phyloP scores from a whole-genome alignment of 2,888 invertebrate genomes.

The Pollenia angustigena region DNA sequence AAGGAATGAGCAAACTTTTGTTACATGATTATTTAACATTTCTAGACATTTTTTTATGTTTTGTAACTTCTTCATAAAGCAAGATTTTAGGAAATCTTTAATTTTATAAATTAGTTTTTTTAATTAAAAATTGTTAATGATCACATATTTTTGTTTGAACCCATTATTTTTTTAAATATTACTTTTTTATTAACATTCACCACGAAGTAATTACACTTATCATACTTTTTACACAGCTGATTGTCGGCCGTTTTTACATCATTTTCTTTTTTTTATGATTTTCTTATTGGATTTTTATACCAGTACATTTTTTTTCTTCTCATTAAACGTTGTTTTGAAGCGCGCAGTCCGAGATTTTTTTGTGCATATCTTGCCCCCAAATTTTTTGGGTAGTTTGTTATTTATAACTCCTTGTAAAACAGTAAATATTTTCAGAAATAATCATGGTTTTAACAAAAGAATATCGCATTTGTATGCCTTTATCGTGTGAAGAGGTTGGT shows the following conservation, averaged over 20 bases:
- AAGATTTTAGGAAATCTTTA: too few species aligned
- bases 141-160: too few species aligned
- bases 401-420: constrained; percentile 22
- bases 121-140: too few species aligned
- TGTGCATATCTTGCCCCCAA: constrained; percentile 8
- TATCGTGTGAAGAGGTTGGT: constrained; percentile 94
- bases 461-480: constrained; percentile 96
- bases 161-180: too few species aligned
- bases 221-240: constrained; percentile 21
- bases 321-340: constrained; percentile 1
- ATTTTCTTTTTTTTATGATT: background rate
- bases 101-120: too few species aligned
- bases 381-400: constrained; percentile 39
- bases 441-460: constrained; percentile 94
- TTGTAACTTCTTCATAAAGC: too few species aligned
- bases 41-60: too few species aligned
- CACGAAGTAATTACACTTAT: background rate
- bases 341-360: background rate
- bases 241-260: background rate
- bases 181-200: background rate
- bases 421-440: constrained; percentile 12
- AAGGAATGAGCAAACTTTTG: too few species aligned
- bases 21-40: too few species aligned
- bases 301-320: constrained; percentile 14
- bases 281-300: constrained; percentile 33